Percentiles rank a stretch among this genome's conserved stretches.
These are phyloP conservation scores for Cygnus buccinator DNA, from an alignment of 2,113 vertebrate species.

Conservation along the genomic window DNA sequence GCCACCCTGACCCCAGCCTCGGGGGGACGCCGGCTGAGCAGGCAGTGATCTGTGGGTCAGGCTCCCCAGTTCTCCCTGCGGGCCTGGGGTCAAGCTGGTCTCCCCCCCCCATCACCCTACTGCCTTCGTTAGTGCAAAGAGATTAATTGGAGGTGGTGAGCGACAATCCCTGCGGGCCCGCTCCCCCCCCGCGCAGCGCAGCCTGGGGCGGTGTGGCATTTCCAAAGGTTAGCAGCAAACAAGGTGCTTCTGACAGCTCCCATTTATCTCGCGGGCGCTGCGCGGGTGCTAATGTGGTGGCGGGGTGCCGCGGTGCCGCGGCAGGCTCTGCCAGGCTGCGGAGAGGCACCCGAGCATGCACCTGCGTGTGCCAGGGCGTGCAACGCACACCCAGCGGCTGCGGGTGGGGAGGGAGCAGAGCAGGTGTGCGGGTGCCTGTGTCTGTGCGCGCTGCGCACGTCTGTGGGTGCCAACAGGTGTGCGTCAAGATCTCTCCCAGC, in stretches of 20 bases:
- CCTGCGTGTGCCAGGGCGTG: background rate
- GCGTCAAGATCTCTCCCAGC: accelerated
- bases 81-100: background rate
- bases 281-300: conserved; percentile 59
- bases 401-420: accelerated
- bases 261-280: conserved; percentile 66
- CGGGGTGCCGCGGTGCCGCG: conserved; percentile 1
- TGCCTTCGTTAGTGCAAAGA: conserved; percentile 31
- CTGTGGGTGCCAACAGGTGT: background rate
- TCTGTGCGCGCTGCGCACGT: accelerated
- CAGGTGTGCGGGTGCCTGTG: accelerated
- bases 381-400: accelerated
- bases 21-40: accelerated
- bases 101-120: background rate
- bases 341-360: background rate
- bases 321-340: background rate
- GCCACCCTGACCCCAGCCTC: background rate
- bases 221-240: conserved; percentile 76
- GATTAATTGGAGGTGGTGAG: conserved; percentile 57
- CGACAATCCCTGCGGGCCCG: background rate
- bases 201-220: conserved; percentile 60
- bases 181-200: background rate
- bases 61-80: background rate
- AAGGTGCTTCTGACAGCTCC: conserved; percentile 72
- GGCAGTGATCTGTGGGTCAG: accelerated